Conservation (phyloP, 2,797 vertebrate genomes). For the Acomys russatus region DNA sequence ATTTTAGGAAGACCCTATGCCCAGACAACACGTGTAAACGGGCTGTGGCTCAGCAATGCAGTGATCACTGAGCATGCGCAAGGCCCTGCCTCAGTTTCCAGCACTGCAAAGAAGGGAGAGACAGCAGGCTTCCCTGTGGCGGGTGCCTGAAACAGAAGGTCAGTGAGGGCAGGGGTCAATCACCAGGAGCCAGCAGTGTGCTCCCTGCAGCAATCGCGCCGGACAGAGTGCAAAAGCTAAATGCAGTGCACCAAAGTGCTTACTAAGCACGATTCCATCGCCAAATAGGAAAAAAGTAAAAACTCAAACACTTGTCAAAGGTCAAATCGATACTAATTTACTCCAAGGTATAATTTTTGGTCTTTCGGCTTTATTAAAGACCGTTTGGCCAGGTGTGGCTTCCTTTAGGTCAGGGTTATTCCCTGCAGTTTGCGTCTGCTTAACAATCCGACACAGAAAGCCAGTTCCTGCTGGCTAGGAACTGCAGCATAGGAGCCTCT, state of each 20-base stretch:
- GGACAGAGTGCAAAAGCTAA: no score
- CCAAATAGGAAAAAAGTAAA: conserved; percentile 32
- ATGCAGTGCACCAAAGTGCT: neutral
- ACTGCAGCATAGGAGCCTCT: neutral
- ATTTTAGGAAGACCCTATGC: neutral
- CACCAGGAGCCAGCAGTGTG: neutral
- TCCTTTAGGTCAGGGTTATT: no score
- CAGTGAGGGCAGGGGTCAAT: neutral
- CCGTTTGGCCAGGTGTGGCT: neutral
- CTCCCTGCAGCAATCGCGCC: rapidly evolving
- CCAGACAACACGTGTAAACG: neutral
- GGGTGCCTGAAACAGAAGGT: neutral
- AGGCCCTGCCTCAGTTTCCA: neutral
- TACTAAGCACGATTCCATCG: neutral
- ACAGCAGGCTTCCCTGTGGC: neutral
- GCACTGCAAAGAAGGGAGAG: neutral
- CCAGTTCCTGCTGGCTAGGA: neutral
- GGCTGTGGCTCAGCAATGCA: no score
- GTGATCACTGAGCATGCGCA: neutral
- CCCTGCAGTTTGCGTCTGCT: neutral
- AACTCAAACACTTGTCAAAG: neutral
- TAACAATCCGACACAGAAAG: neutral
- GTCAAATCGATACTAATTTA: conserved; percentile 55
- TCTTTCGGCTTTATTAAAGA: conserved; percentile 41
- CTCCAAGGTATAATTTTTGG: neutral